Base-by-base conservation (phyloP, 23 tunicate genomes). In the Halocynthia aurantium region DNA sequence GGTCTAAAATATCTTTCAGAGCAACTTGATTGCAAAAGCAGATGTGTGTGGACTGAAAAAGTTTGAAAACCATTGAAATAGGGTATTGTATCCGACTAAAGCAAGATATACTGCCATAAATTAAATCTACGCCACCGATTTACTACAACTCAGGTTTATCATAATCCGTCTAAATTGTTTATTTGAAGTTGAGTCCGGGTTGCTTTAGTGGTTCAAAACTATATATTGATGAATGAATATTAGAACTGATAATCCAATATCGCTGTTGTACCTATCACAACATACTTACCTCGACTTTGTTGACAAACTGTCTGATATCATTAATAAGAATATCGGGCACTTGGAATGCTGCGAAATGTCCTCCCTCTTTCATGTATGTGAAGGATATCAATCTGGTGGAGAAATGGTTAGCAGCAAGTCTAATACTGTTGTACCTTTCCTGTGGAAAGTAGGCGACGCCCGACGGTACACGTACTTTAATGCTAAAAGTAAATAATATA, bases 321-420 rank as follows among this genome's bases (percentile, higher is more conserved):
- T 73, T 69, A 13, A 78, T 55, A 6, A 92, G 69, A n/a, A 53
- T 69, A 6, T 61, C 71, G 10, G 98, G 98, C 51, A 80, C 81
- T 76, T 92, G 81, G 54, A 73, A 86, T 7, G 92, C 88, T 49
- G 76, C 81, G 76, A 92, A 92, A 57, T 92, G 98, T 55, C 98
- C 98, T 11, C 98, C 98, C 7, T 55, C 55, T 58, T 78, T 75
- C 86, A 92, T 84, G 57, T 67, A 77, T 6, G 92, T 92, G 76
- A 77, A 92, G 15, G 89, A 90, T 11, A 92, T 40, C 15, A 92
- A 74, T 10, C 84, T 77, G 40, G 77, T 2, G 58, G 51, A 86
- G 10, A 60, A 78, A 55, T 62, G 22, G 19, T 67, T 60, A 44
- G 86, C 63, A 77, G 76, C 61, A 20, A 49, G 8, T 50, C 80